These are phyloP conservation scores for Aromia moschata DNA, from an alignment of 2,888 invertebrate genomes.

Conservation along the genomic window DNA sequence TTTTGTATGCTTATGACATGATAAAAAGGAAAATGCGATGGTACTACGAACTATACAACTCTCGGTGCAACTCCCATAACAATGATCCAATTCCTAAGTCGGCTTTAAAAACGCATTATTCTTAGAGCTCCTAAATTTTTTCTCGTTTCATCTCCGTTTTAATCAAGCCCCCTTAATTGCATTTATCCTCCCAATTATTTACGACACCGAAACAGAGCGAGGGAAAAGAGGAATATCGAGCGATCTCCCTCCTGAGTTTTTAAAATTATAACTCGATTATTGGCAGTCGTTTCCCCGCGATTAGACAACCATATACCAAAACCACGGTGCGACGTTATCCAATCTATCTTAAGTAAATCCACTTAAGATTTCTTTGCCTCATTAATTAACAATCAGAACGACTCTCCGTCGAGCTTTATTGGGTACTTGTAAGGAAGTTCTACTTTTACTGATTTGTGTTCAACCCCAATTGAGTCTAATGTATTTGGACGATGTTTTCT, in stretches of 20 bases:
- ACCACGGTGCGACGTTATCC: conserved; percentile 29
- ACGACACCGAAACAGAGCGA: conserved; percentile 53
- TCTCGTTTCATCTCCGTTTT: conserved; percentile 47
- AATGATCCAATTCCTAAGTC: too few relatives aligned
- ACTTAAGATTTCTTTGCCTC: conserved; percentile 37
- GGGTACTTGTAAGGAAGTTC: conserved; percentile 19
- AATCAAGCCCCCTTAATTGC: conserved; percentile 58
- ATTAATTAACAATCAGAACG: conserved; percentile 42
- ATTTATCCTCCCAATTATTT: conserved; percentile 59
- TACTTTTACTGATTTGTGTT: neutral
- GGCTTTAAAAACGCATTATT: too few relatives aligned
- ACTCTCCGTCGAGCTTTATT: conserved; percentile 19
- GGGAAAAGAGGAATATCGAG: too few relatives aligned
- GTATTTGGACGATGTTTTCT: too few relatives aligned
- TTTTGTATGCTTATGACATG: too few relatives aligned
- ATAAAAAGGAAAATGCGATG: too few relatives aligned
- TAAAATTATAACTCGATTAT: conserved; percentile 51
- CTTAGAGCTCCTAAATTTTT: too few relatives aligned
- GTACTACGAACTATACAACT: too few relatives aligned
- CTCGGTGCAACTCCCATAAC: too few relatives aligned
- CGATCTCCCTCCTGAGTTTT: conserved; percentile 47
- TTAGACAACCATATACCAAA: conserved; percentile 31
- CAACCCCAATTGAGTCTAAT: too few relatives aligned
- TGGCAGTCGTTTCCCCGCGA: conserved; percentile 42
- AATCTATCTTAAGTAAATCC: conserved; percentile 33